Percentiles rank a stretch among this genome's conserved stretches.
Conservation (phyloP, 2,888 invertebrate species). For the Drosophila formosana region DNA sequence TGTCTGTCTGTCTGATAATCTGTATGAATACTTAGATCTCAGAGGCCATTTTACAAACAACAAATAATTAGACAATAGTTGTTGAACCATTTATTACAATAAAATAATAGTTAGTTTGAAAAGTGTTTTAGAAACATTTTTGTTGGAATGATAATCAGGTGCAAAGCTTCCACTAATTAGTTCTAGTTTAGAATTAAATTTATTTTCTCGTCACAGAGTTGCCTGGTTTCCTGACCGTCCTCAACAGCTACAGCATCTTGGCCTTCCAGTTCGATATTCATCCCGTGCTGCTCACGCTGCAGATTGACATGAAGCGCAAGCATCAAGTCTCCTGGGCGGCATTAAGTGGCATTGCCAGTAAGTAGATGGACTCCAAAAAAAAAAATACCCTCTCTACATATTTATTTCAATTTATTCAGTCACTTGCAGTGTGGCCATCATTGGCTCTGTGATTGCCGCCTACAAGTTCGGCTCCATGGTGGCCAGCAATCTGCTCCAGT, state of each 20-base stretch:
- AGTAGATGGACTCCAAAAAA: conserved; percentile 55
- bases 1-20: no score
- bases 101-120: no score
- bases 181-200: not conserved
- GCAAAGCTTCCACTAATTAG: no score
- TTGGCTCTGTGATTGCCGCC: conserved; percentile 88
- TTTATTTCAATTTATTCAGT: conserved; percentile 76
- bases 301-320: conserved; percentile 95
- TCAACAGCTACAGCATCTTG: conserved; percentile 89
- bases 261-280: conserved; percentile 93
- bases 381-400: not conserved
- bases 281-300: conserved; percentile 94
- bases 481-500: conserved; percentile 89
- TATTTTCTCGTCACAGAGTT: conserved; percentile 63
- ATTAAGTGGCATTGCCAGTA: conserved; percentile 89
- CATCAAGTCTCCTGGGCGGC: conserved; percentile 90
- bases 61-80: no score
- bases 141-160: no score
- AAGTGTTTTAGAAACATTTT: no score
- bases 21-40: no score
- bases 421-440: conserved; percentile 88
- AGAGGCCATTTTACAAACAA: no score
- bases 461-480: conserved; percentile 88
- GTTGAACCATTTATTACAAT: no score
- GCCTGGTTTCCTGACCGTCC: conserved; percentile 86